Evolutionary conservation across 2,888 invertebrate genomes (phyloP).

Genomic region (Eupelmus urozonus): DNA sequence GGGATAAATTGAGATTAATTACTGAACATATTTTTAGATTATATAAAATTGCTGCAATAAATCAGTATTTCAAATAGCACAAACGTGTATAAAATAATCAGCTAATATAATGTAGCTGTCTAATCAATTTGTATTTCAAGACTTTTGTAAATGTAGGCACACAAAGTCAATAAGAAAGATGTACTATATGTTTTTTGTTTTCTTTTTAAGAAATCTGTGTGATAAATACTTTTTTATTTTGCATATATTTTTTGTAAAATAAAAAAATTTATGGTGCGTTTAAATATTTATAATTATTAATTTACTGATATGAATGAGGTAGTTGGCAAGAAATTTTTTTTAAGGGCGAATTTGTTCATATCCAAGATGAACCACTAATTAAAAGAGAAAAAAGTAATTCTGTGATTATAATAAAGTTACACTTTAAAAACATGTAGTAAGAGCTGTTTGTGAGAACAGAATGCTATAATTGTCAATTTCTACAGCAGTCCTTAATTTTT

Average conservation of each 20-base stretch:
- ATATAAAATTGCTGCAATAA: constrained; percentile 3
- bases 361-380: neutral
- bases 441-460: constrained; percentile 25
- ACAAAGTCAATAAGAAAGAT: neutral
- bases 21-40: neutral
- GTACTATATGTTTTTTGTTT: constrained; percentile 19
- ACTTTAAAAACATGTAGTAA: constrained; percentile 25
- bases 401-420: constrained; percentile 22
- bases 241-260: neutral
- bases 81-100: constrained; percentile 10
- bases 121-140: constrained; percentile 22
- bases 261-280: constrained; percentile 25
- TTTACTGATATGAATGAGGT: neutral
- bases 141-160: constrained; percentile 27
- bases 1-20: constrained; percentile 3
- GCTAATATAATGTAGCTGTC: neutral
- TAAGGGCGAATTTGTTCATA: neutral
- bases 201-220: constrained; percentile 11
- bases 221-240: constrained; percentile 21
- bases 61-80: constrained; percentile 33
- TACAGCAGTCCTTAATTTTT: constrained; percentile 35
- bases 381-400: constrained; percentile 14
- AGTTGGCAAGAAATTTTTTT: too few relatives aligned
- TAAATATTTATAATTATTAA: neutral
- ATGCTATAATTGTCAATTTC: constrained; percentile 34